These are phyloP conservation scores for Eristalis pertinax DNA, from an alignment of 2,888 invertebrate genomes.

Conservation along the genomic window DNA sequence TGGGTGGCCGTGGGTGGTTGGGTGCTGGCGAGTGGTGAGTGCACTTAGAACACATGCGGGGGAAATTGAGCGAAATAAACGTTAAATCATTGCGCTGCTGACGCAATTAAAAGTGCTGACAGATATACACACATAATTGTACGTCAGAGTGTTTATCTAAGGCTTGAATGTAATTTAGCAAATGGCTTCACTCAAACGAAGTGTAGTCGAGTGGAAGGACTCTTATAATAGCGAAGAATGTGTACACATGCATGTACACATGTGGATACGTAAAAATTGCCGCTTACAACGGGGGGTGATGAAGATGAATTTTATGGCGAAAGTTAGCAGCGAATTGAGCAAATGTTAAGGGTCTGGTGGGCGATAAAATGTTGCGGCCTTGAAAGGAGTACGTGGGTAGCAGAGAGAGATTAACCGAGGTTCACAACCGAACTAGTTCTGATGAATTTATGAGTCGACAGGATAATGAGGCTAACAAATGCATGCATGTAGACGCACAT, in stretches of 20 bases:
- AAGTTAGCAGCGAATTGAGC: background rate
- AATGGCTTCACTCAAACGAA: slow-evolving; percentile 50
- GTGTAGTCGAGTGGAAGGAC: slow-evolving; percentile 28
- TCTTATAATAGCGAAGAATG: slow-evolving; percentile 20
- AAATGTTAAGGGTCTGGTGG: background rate
- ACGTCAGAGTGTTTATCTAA: slow-evolving; percentile 47
- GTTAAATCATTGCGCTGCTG: slow-evolving; percentile 39
- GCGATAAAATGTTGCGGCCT: background rate
- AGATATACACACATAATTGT: slow-evolving; percentile 57
- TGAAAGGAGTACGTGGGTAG: background rate
- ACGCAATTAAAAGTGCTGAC: slow-evolving; percentile 49
- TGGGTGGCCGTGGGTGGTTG: background rate
- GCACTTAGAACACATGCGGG: background rate
- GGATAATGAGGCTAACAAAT: background rate
- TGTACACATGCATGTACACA: background rate
- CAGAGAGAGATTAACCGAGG: background rate
- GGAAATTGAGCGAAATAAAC: slow-evolving; percentile 15
- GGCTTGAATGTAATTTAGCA: slow-evolving; percentile 57
- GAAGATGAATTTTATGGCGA: background rate
- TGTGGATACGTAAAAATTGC: background rate
- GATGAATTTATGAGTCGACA: background rate
- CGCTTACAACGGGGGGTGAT: background rate
- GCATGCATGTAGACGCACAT: background rate
- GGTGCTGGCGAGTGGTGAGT: background rate
- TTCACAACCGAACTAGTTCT: background rate